These are phyloP conservation scores for Zhuqinia jingwanae DNA, from an alignment of 2,888 invertebrate species.

Conservation along the genomic window DNA sequence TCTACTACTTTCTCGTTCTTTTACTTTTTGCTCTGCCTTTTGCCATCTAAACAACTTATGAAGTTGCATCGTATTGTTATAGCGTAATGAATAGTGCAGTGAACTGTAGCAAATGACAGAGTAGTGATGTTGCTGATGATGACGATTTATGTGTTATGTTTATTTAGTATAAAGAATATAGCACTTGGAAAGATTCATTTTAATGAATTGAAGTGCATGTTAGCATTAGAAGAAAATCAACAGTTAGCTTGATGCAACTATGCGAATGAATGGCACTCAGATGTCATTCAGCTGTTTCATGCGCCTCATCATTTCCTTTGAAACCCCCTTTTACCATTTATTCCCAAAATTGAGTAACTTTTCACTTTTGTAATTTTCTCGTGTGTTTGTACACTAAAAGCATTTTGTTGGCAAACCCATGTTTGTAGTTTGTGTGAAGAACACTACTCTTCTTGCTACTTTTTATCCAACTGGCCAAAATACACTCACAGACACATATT, in stretches of 20 bases:
- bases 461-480: no score
- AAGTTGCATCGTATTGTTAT: conserved; percentile 21
- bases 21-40: no score
- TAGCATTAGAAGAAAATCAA: neutral
- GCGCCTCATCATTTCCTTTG: conserved; percentile 35
- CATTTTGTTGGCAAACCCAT: neutral
- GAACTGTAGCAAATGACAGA: conserved; percentile 31
- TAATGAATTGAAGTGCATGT: neutral
- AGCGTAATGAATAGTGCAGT: conserved; percentile 56
- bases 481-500: no score
- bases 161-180: neutral
- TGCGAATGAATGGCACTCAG: conserved; percentile 6
- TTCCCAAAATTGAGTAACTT: conserved; percentile 19
- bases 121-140: no score
- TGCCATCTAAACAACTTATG: conserved; percentile 5
- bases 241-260: neutral
- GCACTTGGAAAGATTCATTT: neutral
- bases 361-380: neutral
- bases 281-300: conserved; percentile 9
- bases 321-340: neutral
- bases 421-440: neutral
- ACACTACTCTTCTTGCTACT: no score
- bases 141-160: neutral
- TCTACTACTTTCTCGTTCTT: no score
- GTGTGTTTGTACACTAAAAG: neutral